Conservation (phyloP, 53 echinoderm and acorn worm species). For the Crossaster papposus region DNA sequence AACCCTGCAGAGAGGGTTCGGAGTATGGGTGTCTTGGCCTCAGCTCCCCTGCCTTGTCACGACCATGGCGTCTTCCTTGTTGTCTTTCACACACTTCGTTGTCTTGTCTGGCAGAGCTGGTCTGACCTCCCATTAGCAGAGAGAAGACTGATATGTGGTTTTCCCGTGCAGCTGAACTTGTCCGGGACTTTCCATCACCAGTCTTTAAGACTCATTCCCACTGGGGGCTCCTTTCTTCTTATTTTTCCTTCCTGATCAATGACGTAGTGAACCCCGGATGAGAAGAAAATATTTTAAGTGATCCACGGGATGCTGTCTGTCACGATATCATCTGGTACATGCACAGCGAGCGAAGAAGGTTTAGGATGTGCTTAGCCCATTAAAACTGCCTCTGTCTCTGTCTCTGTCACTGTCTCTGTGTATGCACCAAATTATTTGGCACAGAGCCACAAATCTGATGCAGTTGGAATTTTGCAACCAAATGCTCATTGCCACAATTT, state of each 20-base stretch:
- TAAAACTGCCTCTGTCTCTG: not conserved
- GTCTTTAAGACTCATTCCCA: not conserved
- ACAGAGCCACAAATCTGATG: not conserved
- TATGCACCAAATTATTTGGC: not conserved
- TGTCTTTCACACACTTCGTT: not conserved
- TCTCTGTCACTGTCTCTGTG: not conserved
- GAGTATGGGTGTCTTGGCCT: not conserved
- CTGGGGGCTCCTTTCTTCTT: not conserved
- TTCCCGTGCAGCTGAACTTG: not conserved
- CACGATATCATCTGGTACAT: not conserved
- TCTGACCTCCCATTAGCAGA: slow-evolving; percentile 20
- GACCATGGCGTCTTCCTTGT: not conserved
- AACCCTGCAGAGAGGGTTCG: not conserved
- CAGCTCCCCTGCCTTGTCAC: not conserved
- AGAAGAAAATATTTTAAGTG: not conserved
- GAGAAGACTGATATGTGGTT: slow-evolving; percentile 12
- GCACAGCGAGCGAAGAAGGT: not conserved
- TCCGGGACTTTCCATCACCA: not conserved
- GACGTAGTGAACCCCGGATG: not conserved
- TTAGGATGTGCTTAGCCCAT: not conserved
- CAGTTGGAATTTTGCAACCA: not conserved
- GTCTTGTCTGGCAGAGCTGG: not conserved
- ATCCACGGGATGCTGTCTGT: slow-evolving; percentile 8
- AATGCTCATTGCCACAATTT: not conserved
- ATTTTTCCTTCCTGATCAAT: not conserved